These are phyloP conservation scores for Sylvilagus floridanus DNA, from an alignment of 2,797 vertebrate genomes.

Conservation along the genomic window DNA sequence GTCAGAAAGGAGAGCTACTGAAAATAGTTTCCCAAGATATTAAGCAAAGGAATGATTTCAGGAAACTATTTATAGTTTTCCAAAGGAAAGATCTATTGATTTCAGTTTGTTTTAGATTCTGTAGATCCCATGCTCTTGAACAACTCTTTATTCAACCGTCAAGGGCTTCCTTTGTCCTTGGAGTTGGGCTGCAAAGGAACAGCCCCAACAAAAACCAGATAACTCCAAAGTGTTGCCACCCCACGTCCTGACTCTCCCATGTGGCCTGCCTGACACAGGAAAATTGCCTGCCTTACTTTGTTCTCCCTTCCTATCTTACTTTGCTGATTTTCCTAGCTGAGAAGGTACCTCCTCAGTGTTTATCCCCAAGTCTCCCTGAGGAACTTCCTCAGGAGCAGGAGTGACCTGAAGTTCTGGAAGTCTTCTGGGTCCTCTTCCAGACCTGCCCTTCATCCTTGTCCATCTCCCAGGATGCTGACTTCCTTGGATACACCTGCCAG, in stretches of 20 bases:
- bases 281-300: background rate
- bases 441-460: background rate
- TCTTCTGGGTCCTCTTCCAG: background rate
- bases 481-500: background rate
- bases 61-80: slow-evolving; percentile 78
- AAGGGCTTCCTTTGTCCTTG: slow-evolving; percentile 58
- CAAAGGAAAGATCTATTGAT: slow-evolving; percentile 73
- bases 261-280: background rate
- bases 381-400: background rate
- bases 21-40: slow-evolving; percentile 48
- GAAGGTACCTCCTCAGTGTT: background rate
- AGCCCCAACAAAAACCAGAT: background rate
- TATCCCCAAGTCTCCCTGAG: background rate
- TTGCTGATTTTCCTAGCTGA: background rate
- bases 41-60: slow-evolving; percentile 42
- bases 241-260: background rate
- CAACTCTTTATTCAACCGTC: slow-evolving; percentile 40
- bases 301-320: background rate
- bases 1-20: slow-evolving; percentile 37
- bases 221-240: background rate
- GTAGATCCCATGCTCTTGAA: slow-evolving; percentile 43
- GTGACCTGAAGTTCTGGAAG: background rate
- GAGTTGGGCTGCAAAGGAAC: background rate
- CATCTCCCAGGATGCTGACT: background rate
- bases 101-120: slow-evolving; percentile 68